Percentiles rank a stretch among this genome's conserved stretches.
phyloP scores from a whole-genome alignment of 2,113 vertebrate genomes.

The Emydura subglobosa region DNA sequence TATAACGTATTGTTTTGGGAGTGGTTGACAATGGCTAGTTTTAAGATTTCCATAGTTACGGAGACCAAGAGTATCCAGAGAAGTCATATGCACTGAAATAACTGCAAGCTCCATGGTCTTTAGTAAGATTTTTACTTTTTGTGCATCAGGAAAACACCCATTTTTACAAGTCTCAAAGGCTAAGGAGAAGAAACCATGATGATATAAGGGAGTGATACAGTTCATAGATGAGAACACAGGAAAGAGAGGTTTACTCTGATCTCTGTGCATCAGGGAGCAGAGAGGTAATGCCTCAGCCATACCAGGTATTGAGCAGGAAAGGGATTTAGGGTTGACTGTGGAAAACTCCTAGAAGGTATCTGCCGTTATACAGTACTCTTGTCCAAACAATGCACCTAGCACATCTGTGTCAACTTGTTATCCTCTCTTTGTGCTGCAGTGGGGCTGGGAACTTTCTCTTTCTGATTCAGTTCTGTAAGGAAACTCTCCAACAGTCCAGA shows the following conservation, averaged over 20 bases:
- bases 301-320: neutral
- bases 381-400: neutral
- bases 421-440: rapidly evolving
- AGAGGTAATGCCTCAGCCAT: neutral
- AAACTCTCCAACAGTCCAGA: neutral
- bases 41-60: neutral
- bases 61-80: neutral
- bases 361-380: neutral
- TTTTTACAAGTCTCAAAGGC: neutral
- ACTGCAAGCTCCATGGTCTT: neutral
- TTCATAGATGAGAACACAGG: neutral
- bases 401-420: rapidly evolving
- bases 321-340: neutral
- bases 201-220: neutral
- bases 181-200: neutral
- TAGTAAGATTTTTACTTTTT: neutral
- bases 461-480: neutral
- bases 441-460: neutral
- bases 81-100: too few species aligned
- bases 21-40: neutral
- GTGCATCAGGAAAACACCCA: neutral
- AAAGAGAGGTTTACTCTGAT: rapidly evolving
- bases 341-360: neutral
- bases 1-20: neutral
- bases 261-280: neutral